Base-by-base conservation (phyloP, 2,797 vertebrate genomes). In the Valencia hispanica region DNA sequence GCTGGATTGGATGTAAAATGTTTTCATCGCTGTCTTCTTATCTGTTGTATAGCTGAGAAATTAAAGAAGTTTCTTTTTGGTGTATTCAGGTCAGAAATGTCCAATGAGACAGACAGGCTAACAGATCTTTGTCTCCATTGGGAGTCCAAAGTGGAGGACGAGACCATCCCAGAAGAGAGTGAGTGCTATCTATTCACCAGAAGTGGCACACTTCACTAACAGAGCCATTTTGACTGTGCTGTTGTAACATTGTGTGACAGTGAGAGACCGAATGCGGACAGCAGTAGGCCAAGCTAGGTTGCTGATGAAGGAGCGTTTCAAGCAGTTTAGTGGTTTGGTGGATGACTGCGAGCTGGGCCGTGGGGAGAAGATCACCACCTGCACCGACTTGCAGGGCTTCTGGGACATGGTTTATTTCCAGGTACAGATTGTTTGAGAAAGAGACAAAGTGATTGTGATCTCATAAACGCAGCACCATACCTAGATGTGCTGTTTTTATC, bases 371-470 rank as follows among this genome's bases (percentile, higher is more conserved):
- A 90, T 97, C 88, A 97, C 96, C 0, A 97, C 94, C 0, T 97
- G 96, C 81, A 92, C 91, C 0, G 98, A 99, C 87, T 91, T 99
- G 79, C 96, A 98, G 89, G 98, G 98, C 30, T 99, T 99, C 92
- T 99, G 98, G 98, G 98, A 99, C 84, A 99, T 99, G 98, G 90
- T 99, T 74, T 95, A 93, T 88, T 98, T 95, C 92, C 98, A 99
- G 96, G 98, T 97, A 75, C 20, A 90, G 22, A 0, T 22, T 20
- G 43, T 34, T 18, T 25, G 9, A n/a, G 1, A 63, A 15, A 39
- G 2, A 30, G 9, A n/a, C 22, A 25, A 22, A 1, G 9, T 20
- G 39, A 11, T 77, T 70, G 14, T 22, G 7, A 65, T 5, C 17
- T 18, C 12, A 32, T 3, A 48, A 43, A 47, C 2, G 0, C 1